phyloP scores from a whole-genome alignment of 2,888 invertebrate genomes.

The Leptinotarsa peninsularis region DNA sequence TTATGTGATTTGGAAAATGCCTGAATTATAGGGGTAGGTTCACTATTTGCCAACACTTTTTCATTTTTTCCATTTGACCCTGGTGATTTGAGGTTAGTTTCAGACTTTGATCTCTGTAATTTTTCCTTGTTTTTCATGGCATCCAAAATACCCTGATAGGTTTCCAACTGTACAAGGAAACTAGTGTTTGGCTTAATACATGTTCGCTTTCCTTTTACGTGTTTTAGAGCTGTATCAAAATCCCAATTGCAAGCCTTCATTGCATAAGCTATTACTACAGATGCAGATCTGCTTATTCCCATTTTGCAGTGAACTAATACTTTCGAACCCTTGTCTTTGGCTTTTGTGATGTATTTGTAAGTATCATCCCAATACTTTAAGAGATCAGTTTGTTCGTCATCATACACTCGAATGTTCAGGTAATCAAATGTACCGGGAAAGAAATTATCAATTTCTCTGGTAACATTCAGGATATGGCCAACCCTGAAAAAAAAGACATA shows the following conservation, averaged over 20 bases:
- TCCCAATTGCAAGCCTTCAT: slow-evolving; percentile 98
- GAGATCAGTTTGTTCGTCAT: slow-evolving; percentile 96
- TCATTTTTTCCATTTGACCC: slow-evolving; percentile 64
- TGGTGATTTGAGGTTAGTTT: slow-evolving; percentile 86
- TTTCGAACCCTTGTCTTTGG: slow-evolving; percentile 89
- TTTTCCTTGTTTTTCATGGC: slow-evolving; percentile 97
- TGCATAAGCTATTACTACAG: slow-evolving; percentile 97
- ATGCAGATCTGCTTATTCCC: slow-evolving; percentile 98
- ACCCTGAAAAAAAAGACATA: slow-evolving; percentile 73
- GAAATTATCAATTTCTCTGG: slow-evolving; percentile 98
- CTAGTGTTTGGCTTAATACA: slow-evolving; percentile 97
- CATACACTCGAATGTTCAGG: slow-evolving; percentile 95
- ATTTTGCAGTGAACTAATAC: slow-evolving; percentile 99
- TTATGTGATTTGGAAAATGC: slow-evolving; percentile 64
- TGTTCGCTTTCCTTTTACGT: slow-evolving; percentile 90
- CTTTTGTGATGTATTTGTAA: slow-evolving; percentile 94
- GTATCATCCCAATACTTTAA: slow-evolving; percentile 98
- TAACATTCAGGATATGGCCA: slow-evolving; percentile 96
- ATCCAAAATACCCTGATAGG: slow-evolving; percentile 82
- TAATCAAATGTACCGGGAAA: slow-evolving; percentile 98
- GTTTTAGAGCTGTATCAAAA: slow-evolving; percentile 86
- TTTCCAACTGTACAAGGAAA: slow-evolving; percentile 93
- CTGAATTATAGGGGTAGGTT: slow-evolving; percentile 73
- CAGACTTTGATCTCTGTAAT: slow-evolving; percentile 92
- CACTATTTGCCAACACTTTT: slow-evolving; percentile 69